A percentile compares a stretch with the other conserved stretches of the same genome.
Evolutionary conservation across 2,888 invertebrate species (phyloP).

Genomic region (Eupithecia pulchellata): DNA sequence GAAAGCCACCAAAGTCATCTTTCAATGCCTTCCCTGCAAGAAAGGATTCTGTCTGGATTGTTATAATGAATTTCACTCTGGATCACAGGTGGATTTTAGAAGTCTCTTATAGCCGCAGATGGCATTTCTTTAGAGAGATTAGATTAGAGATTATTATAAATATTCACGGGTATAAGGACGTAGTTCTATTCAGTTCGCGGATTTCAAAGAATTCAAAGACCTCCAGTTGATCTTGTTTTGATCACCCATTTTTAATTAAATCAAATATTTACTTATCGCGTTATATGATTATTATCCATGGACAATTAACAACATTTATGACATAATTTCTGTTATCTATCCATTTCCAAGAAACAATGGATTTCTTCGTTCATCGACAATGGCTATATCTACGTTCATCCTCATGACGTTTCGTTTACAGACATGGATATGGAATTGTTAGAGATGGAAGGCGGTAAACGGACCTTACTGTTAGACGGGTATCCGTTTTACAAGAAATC

Average conservation of each 20-base stretch:
- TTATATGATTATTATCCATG: background rate
- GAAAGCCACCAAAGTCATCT: background rate
- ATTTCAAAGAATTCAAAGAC: no score
- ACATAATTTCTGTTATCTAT: no score
- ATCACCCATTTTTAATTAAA: background rate
- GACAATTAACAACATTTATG: no score
- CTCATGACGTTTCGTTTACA: background rate
- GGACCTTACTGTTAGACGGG: slow-evolving; percentile 49
- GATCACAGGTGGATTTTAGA: background rate
- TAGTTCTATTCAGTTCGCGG: no score
- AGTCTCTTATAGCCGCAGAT: background rate
- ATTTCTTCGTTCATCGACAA: no score
- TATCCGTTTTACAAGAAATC: slow-evolving; percentile 57
- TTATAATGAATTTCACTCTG: background rate
- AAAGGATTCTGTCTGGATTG: background rate
- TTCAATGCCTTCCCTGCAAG: background rate
- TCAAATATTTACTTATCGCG: background rate
- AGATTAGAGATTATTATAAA: no score
- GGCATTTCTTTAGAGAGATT: background rate
- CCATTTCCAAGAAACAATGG: background rate
- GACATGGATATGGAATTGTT: slow-evolving; percentile 34
- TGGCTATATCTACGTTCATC: background rate
- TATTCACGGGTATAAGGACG: no score
- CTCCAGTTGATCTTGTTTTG: background rate
- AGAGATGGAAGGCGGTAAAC: slow-evolving; percentile 50